Evolutionary conservation across 2,797 vertebrate genomes (phyloP).

Genomic region (Karalla daura): DNA sequence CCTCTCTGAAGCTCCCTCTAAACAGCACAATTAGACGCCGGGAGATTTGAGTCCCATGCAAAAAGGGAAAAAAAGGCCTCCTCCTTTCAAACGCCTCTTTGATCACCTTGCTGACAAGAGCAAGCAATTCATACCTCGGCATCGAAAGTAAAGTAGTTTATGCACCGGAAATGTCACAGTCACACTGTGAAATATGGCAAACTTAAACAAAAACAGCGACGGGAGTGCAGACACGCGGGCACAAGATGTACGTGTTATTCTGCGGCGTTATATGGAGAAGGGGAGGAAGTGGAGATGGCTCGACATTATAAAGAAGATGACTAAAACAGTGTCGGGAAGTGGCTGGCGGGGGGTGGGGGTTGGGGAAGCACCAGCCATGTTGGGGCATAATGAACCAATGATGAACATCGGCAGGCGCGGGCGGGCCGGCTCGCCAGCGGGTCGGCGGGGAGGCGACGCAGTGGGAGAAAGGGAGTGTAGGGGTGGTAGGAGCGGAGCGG

Average conservation of each 20-base stretch:
- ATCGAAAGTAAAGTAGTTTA: conserved; percentile 57
- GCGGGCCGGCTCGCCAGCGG: conserved; percentile 5
- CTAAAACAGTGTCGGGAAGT: conserved; percentile 46
- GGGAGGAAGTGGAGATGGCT: conserved; percentile 8
- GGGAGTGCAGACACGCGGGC: neutral
- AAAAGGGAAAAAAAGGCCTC: too few species aligned
- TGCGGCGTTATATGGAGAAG: neutral
- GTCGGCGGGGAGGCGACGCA: conserved; percentile 18
- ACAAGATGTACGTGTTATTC: neutral
- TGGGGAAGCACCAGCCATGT: conserved; percentile 60
- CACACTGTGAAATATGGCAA: conserved; percentile 1
- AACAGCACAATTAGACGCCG: conserved; percentile 63
- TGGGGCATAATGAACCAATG: conserved; percentile 69
- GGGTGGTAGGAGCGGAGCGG: conserved; percentile 34
- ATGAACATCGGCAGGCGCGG: conserved; percentile 48
- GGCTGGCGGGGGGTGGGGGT: conserved; percentile 15
- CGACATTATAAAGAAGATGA: too few species aligned
- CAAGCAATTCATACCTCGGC: conserved; percentile 36
- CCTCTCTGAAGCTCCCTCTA: conserved; percentile 19
- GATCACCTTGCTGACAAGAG: conserved; percentile 69
- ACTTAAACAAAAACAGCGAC: conserved; percentile 10
- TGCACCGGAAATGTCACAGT: conserved; percentile 15
- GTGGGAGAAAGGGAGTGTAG: conserved; percentile 30
- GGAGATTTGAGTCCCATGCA: conserved; percentile 56
- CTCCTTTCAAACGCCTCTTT: conserved; percentile 68